A percentile compares a stretch with the other conserved stretches of the same genome.
These are phyloP conservation scores for Lasioglossum albipes DNA, from an alignment of 1,140 invertebrate genomes.

Conservation along the genomic window DNA sequence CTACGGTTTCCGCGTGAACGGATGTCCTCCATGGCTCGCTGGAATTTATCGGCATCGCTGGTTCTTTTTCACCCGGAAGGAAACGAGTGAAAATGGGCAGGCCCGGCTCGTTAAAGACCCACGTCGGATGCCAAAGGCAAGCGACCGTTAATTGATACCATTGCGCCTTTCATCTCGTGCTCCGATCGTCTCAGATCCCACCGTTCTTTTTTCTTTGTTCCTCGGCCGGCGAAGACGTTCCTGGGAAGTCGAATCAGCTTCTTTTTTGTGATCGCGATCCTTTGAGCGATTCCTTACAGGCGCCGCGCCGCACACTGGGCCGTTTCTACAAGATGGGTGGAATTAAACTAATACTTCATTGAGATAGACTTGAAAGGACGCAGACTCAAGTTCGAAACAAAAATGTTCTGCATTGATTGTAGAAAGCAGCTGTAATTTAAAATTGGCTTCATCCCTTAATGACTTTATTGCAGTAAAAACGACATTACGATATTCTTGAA, in stretches of 20 bases:
- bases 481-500: too few species aligned
- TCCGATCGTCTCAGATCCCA: conserved; percentile 1
- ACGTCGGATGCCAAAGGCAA: background rate
- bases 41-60: conserved; percentile 46
- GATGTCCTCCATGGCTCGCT: background rate
- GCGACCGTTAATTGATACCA: conserved; percentile 30
- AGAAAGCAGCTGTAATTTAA: too few species aligned
- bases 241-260: background rate
- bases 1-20: conserved; percentile 11
- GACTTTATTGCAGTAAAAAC: too few species aligned
- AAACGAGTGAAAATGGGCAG: background rate
- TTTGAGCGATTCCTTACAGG: background rate
- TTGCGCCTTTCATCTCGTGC: background rate
- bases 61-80: background rate
- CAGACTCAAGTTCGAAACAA: too few species aligned
- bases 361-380: too few species aligned
- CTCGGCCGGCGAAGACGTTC: background rate
- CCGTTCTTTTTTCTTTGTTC: background rate
- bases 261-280: background rate
- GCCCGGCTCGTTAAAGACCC: conserved; percentile 4
- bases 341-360: too few species aligned
- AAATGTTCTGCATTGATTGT: too few species aligned
- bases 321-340: too few species aligned
- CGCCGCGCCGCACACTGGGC: too few species aligned
- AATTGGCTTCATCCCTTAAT: too few species aligned